These are phyloP conservation scores for Dendronephthya gigantea DNA, from an alignment of 64 coral and sea anemone genomes.

Conservation along the genomic window DNA sequence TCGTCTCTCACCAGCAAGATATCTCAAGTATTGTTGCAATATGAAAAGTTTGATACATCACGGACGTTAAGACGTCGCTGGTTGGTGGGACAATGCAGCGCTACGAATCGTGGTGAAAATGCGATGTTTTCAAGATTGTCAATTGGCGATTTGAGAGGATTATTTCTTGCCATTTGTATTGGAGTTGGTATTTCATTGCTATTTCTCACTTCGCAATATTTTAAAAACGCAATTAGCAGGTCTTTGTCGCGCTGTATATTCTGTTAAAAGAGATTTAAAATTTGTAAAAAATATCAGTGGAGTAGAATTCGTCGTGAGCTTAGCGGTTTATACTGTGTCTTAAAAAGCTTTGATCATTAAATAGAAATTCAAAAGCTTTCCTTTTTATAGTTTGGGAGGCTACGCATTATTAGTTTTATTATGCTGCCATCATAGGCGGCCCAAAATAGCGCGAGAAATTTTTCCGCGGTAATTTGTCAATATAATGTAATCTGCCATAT, in stretches of 20 bases:
- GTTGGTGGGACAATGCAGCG: constrained; percentile 20
- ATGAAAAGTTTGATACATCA: constrained; percentile 30
- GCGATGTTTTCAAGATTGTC: background rate
- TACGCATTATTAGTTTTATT: no score
- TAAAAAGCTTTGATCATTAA: no score
- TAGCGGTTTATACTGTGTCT: no score
- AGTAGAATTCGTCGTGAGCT: no score
- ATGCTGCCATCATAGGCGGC: no score
- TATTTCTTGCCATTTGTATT: background rate
- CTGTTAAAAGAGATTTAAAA: background rate
- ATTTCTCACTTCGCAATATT: background rate
- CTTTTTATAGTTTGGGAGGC: no score
- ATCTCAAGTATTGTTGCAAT: constrained; percentile 26
- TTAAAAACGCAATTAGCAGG: background rate
- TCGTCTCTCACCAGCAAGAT: constrained; percentile 24
- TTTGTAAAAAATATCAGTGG: no score
- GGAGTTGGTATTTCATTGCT: background rate
- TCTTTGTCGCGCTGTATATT: background rate
- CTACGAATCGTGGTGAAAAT: background rate
- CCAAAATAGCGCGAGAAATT: no score
- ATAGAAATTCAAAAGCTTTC: no score
- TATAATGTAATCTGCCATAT: no score
- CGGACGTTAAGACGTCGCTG: constrained; percentile 19
- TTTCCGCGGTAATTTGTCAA: no score
- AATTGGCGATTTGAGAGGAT: background rate